These are phyloP conservation scores for Calosoma granatense DNA, from an alignment of 1,140 invertebrate genomes.

Conservation along the genomic window DNA sequence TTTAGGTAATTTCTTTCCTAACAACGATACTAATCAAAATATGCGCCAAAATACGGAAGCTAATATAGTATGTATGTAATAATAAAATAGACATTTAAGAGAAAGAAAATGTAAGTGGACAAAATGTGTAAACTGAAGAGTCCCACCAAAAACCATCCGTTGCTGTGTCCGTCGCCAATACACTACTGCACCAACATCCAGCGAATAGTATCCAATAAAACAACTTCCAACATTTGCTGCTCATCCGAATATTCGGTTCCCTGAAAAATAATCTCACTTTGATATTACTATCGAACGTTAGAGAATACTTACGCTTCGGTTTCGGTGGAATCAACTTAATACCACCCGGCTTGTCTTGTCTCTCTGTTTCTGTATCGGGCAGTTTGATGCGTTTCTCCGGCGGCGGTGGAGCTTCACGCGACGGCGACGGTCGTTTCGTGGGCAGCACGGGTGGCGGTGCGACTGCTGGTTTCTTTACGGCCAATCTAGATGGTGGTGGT, in stretches of 20 bases:
- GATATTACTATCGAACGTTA: slow-evolving; percentile 5
- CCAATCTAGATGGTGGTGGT: slow-evolving; percentile 57
- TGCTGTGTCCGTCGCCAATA: neutral
- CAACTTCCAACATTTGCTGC: too few relatives aligned
- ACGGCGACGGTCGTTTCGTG: slow-evolving; percentile 53
- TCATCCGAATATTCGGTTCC: too few relatives aligned
- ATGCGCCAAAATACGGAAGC: too few relatives aligned
- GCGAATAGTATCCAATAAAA: too few relatives aligned
- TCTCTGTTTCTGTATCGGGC: slow-evolving; percentile 35
- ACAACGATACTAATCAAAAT: too few relatives aligned
- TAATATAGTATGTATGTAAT: neutral
- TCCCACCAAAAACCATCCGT: too few relatives aligned
- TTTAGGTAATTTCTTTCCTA: too few relatives aligned
- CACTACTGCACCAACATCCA: neutral
- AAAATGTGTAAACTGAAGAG: too few relatives aligned
- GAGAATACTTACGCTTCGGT: slow-evolving; percentile 76
- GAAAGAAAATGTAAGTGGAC: too few relatives aligned
- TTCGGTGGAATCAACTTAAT: slow-evolving; percentile 79
- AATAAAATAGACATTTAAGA: neutral
- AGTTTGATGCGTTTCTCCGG: slow-evolving; percentile 69
- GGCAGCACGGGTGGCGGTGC: slow-evolving; percentile 36
- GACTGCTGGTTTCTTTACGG: slow-evolving; percentile 46
- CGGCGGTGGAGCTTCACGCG: slow-evolving; percentile 40
- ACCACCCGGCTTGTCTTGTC: slow-evolving; percentile 58
- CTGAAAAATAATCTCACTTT: neutral